These are phyloP conservation scores for Portevinia maculata DNA, from an alignment of 2,888 invertebrate genomes.

Conservation along the genomic window DNA sequence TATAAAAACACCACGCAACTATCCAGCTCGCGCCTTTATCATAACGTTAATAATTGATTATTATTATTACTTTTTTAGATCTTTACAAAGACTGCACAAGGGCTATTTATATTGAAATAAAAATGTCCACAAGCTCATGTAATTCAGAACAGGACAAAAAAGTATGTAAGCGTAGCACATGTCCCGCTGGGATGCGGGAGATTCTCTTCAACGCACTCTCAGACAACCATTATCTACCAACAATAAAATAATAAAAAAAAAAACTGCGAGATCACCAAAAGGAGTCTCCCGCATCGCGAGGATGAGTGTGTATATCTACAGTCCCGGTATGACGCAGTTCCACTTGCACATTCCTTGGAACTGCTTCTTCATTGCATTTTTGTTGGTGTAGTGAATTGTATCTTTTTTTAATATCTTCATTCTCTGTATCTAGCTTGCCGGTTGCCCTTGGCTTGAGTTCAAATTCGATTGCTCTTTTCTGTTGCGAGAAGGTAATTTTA, in stretches of 20 bases:
- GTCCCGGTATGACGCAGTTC: conserved; percentile 33
- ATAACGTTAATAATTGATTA: conserved; percentile 53
- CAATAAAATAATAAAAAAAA: conserved; percentile 12
- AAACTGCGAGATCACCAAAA: conserved; percentile 55
- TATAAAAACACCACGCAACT: conserved; percentile 10
- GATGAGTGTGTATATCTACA: conserved; percentile 20
- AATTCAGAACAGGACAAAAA: not conserved
- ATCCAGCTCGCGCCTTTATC: conserved; percentile 32
- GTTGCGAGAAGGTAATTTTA: conserved; percentile 46
- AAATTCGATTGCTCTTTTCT: conserved; percentile 45
- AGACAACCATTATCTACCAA: conserved; percentile 1
- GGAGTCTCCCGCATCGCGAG: conserved; percentile 45
- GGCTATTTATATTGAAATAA: conserved; percentile 56
- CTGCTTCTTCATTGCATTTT: conserved; percentile 1
- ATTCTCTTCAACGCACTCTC: conserved; percentile 28
- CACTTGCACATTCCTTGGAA: conserved; percentile 39
- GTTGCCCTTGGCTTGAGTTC: conserved; percentile 63
- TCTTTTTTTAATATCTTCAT: conserved; percentile 57
- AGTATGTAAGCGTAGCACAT: conserved; percentile 4
- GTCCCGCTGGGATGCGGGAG: conserved; percentile 57
- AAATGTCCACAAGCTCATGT: conserved; percentile 54
- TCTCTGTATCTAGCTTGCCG: conserved; percentile 13
- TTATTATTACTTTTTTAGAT: conserved; percentile 24
- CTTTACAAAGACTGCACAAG: conserved; percentile 6
- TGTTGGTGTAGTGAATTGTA: not conserved